Conservation (phyloP, 1,140 invertebrate genomes). For the Panagrolaimus sp. region DNA sequence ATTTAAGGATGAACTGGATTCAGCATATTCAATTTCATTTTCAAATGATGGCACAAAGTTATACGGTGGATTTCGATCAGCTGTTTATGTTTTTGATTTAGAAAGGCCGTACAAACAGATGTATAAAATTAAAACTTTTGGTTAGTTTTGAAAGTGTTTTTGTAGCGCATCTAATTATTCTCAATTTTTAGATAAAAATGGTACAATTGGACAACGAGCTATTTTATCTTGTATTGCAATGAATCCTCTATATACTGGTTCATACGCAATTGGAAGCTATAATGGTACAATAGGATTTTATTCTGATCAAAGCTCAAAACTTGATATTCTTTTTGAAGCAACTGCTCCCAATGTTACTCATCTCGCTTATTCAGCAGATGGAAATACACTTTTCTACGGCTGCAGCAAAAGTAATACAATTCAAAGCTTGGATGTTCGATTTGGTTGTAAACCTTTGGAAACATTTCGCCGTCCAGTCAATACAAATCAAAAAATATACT, state of each 20-base stretch:
- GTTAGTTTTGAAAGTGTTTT: neutral
- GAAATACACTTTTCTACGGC: neutral
- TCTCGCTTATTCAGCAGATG: neutral
- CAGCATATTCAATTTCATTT: neutral
- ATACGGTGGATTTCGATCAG: neutral
- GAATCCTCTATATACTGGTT: neutral
- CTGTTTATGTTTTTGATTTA: neutral
- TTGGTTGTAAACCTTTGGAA: constrained; percentile 7
- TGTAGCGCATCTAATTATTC: neutral
- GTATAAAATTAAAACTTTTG: neutral
- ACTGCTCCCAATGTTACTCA: neutral
- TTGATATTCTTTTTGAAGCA: constrained; percentile 8
- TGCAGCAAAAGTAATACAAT: neutral
- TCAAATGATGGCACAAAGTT: neutral
- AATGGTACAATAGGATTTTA: constrained; percentile 5
- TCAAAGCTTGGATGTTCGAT: constrained; percentile 2
- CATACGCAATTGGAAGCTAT: neutral
- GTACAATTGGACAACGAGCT: neutral
- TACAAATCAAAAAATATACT: neutral
- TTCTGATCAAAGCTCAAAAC: neutral
- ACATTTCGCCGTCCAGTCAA: neutral
- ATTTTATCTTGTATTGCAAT: neutral
- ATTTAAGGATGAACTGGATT: neutral
- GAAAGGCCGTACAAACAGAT: neutral
- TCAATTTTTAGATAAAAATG: neutral